phyloP scores from a whole-genome alignment of 2,888 invertebrate species.

The Apamea epomidion region DNA sequence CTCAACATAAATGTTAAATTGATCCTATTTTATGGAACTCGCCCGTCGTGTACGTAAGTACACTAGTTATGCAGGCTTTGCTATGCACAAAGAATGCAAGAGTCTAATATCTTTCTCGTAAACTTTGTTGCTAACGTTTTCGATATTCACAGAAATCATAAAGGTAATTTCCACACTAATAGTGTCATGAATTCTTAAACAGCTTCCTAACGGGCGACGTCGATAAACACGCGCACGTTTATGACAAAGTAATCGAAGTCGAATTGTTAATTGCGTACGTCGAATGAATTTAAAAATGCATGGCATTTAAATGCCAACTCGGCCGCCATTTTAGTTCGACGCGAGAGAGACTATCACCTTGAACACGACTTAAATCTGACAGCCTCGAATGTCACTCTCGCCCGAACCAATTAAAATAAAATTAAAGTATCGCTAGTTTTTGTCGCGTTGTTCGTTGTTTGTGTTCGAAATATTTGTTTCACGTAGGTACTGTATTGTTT shows the following conservation, averaged over 20 bases:
- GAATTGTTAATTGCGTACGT: conserved; percentile 88
- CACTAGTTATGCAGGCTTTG: conserved; percentile 49
- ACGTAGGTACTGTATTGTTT: conserved; percentile 46
- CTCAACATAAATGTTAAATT: conserved; percentile 61
- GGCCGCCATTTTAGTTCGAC: conserved; percentile 88
- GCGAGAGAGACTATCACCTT: conserved; percentile 89
- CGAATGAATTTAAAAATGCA: conserved; percentile 89
- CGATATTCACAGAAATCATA: conserved; percentile 80
- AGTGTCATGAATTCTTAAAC: conserved; percentile 79
- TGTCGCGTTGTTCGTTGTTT: conserved; percentile 71
- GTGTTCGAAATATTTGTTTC: conserved; percentile 53
- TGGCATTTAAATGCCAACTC: conserved; percentile 90
- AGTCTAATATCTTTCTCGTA: conserved; percentile 75
- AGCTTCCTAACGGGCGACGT: conserved; percentile 80
- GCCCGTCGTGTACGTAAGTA: conserved; percentile 51
- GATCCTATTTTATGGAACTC: conserved; percentile 62
- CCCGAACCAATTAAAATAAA: conserved; percentile 85
- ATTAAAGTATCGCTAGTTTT: conserved; percentile 81
- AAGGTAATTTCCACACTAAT: conserved; percentile 79
- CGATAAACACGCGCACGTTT: conserved; percentile 80
- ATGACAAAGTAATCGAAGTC: conserved; percentile 88
- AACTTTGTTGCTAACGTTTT: conserved; percentile 78
- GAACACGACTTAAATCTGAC: conserved; percentile 90
- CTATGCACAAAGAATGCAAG: conserved; percentile 65
- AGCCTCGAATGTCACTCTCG: conserved; percentile 89